These are phyloP conservation scores for Calcarius ornatus DNA, from an alignment of 2,113 vertebrate genomes.

Conservation along the genomic window DNA sequence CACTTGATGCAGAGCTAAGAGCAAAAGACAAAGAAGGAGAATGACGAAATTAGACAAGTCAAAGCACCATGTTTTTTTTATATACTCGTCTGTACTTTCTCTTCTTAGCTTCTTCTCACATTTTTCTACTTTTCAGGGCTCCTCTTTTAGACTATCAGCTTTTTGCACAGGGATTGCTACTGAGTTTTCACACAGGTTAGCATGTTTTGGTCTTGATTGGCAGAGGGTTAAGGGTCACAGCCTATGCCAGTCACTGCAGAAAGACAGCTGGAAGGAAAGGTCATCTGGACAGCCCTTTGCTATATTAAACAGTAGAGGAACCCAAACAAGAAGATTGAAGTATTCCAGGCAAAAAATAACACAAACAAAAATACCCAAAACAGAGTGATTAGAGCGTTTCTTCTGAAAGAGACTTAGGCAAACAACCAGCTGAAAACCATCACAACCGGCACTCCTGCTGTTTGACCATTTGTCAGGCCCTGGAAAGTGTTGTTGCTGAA, in stretches of 20 bases:
- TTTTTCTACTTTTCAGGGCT: neutral
- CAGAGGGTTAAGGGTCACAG: neutral
- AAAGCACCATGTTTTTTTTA: slow-evolving; percentile 4
- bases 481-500: neutral
- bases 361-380: neutral
- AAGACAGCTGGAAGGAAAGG: neutral
- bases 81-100: neutral
- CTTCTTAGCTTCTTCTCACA: neutral
- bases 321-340: neutral
- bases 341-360: neutral
- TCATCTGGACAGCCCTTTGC: neutral
- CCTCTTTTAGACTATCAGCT: neutral
- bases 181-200: neutral
- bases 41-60: slow-evolving; percentile 15
- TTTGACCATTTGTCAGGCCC: neutral
- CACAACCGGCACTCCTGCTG: neutral
- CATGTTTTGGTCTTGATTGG: neutral
- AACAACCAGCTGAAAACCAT: neutral
- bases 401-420: neutral
- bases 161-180: neutral
- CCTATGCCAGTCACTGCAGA: neutral
- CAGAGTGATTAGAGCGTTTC: neutral
- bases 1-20: neutral
- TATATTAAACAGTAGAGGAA: neutral
- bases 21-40: neutral